A percentile compares a stretch with the other conserved stretches of the same genome.
phyloP scores from a whole-genome alignment of 2,113 vertebrate species.

The Alligator mississippiensis region DNA sequence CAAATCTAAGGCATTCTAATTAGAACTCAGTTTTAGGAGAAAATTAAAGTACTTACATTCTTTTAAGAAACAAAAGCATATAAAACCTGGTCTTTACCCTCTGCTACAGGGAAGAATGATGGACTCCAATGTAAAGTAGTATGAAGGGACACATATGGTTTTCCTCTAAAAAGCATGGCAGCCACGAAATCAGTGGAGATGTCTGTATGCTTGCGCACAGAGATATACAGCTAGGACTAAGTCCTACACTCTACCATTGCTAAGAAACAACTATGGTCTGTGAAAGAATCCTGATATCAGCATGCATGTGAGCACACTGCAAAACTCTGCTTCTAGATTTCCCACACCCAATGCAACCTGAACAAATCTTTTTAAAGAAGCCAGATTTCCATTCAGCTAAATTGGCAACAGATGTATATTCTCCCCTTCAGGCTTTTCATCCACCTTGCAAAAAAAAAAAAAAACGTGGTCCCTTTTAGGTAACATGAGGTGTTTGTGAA shows the following conservation, averaged over 20 bases:
- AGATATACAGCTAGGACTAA: not conserved
- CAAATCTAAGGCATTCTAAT: not conserved
- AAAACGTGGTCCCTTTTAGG: constrained; percentile 25
- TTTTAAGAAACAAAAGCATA: not conserved
- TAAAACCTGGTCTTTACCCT: not conserved
- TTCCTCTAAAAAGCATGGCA: accelerated
- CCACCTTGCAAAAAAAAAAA: constrained; percentile 48
- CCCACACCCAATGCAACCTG: constrained; percentile 25
- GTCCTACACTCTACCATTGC: not conserved
- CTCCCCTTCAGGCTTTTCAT: constrained; percentile 53
- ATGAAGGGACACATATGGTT: not conserved
- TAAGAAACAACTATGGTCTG: not conserved
- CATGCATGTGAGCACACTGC: constrained; percentile 15
- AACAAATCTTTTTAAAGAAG: constrained; percentile 26
- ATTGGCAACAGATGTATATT: constrained; percentile 40
- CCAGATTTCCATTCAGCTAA: constrained; percentile 54
- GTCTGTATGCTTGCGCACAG: accelerated
- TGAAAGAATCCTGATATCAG: not conserved
- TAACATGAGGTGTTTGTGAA: not conserved
- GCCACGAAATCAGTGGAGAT: not conserved
- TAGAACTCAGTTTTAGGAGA: not conserved
- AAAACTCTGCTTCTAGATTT: constrained; percentile 23
- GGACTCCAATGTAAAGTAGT: not conserved
- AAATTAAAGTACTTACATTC: not conserved
- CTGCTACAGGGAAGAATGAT: not conserved